These are phyloP conservation scores for Tiliacea citrago DNA, from an alignment of 2,888 invertebrate species.

Conservation along the genomic window DNA sequence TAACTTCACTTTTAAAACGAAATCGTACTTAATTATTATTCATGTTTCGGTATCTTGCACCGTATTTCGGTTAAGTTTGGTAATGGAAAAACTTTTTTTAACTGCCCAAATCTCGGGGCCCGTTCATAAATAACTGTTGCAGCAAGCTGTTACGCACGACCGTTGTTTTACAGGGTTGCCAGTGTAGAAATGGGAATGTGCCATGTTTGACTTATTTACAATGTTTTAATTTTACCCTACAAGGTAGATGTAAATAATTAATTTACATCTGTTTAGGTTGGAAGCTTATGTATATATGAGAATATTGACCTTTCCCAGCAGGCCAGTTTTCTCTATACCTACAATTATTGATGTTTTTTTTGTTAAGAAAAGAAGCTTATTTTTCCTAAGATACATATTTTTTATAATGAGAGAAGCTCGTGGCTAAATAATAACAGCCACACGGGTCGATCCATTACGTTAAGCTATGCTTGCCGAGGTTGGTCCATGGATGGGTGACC, in stretches of 20 bases:
- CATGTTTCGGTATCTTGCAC: slow-evolving; percentile 80
- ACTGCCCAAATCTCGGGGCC: slow-evolving; percentile 84
- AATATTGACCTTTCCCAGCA: not conserved
- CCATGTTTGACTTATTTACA: slow-evolving; percentile 33
- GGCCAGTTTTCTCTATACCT: too few species aligned
- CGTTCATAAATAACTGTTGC: slow-evolving; percentile 88
- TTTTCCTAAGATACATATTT: not conserved
- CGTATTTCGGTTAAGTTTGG: slow-evolving; percentile 81
- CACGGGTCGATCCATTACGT: too few species aligned
- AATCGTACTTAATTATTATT: slow-evolving; percentile 82
- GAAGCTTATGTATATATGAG: not conserved
- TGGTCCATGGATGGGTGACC: too few species aligned
- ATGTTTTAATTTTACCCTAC: slow-evolving; percentile 25
- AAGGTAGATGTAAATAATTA: not conserved
- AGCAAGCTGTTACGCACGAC: slow-evolving; percentile 89
- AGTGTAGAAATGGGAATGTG: slow-evolving; percentile 36
- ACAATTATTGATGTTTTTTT: too few species aligned
- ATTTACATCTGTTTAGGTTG: not conserved
- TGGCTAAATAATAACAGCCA: too few species aligned
- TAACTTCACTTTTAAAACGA: slow-evolving; percentile 57
- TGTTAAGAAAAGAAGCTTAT: not conserved
- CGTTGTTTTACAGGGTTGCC: slow-evolving; percentile 72
- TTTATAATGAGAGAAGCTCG: too few species aligned
- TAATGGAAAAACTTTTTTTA: slow-evolving; percentile 89
- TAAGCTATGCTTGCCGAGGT: too few species aligned